phyloP scores from a whole-genome alignment of 1,140 invertebrate species.

The Temnothorax curvispinosus region DNA sequence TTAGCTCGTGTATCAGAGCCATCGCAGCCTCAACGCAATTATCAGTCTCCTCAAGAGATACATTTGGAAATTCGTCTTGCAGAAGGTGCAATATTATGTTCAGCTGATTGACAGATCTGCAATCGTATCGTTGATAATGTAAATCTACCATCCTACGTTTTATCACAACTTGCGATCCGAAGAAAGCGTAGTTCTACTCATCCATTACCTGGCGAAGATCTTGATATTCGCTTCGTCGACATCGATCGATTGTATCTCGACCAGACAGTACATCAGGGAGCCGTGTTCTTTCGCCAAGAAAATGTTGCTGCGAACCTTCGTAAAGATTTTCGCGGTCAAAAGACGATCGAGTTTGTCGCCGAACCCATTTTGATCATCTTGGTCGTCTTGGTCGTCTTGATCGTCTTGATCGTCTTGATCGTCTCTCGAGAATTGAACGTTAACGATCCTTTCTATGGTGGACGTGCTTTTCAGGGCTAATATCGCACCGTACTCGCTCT shows the following conservation, averaged over 20 bases:
- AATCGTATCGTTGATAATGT: slow-evolving; percentile 24
- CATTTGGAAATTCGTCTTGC: slow-evolving; percentile 71
- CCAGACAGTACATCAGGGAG: slow-evolving; percentile 71
- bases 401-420: not conserved
- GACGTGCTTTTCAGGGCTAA: slow-evolving; percentile 78
- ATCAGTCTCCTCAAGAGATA: slow-evolving; percentile 68
- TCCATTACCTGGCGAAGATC: slow-evolving; percentile 77
- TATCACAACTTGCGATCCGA: not conserved
- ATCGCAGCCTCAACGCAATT: slow-evolving; percentile 67
- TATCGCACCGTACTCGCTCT: slow-evolving; percentile 51
- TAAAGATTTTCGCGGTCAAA: slow-evolving; percentile 72
- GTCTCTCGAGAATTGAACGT: slow-evolving; percentile 57
- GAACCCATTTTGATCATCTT: not conserved
- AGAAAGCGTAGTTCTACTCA: not conserved
- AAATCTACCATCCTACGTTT: not conserved
- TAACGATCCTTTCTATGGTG: slow-evolving; percentile 68
- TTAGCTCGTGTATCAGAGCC: slow-evolving; percentile 76
- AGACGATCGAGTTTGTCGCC: slow-evolving; percentile 66
- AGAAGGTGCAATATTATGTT: slow-evolving; percentile 76
- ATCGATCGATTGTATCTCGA: slow-evolving; percentile 74
- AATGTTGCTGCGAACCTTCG: slow-evolving; percentile 63
- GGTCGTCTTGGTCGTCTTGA: too few species aligned
- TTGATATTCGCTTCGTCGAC: slow-evolving; percentile 60
- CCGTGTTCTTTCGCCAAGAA: slow-evolving; percentile 70
- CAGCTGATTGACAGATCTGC: slow-evolving; percentile 73